phyloP scores from a whole-genome alignment of 2,797 vertebrate species.

The Aythya fuligula region DNA sequence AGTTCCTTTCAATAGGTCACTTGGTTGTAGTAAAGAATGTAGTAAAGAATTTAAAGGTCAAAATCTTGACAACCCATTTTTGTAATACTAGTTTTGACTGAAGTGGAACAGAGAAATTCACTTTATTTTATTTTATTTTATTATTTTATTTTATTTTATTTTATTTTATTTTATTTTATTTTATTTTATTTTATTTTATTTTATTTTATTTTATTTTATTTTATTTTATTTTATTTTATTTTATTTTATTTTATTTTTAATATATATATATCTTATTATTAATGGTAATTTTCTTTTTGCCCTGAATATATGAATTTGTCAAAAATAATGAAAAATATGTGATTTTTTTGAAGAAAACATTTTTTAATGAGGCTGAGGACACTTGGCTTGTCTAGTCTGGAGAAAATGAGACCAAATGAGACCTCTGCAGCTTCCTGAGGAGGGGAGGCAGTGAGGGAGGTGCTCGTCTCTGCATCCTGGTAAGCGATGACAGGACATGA shows the following conservation, averaged over 20 bases:
- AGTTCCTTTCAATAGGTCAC: background rate
- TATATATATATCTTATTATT: background rate
- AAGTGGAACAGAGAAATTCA: background rate
- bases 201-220: too few relatives aligned
- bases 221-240: too few relatives aligned
- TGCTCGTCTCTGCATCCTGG: background rate
- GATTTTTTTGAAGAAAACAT: background rate
- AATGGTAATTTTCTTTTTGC: background rate
- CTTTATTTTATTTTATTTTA: too few relatives aligned
- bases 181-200: too few relatives aligned
- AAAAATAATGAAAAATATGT: background rate
- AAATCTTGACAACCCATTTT: background rate
- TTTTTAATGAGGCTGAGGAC: background rate
- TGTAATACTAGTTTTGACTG: background rate
- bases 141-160: too few relatives aligned
- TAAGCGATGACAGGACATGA: background rate
- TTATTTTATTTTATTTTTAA: too few relatives aligned
- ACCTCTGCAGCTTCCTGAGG: background rate
- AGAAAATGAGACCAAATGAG: background rate
- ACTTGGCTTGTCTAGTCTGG: background rate
- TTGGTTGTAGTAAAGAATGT: background rate
- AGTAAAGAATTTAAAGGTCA: background rate
- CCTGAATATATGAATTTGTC: rapidly evolving
- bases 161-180: too few relatives aligned
- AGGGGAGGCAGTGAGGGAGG: background rate